Conservation (phyloP, 2,113 vertebrate genomes). For the Neolamprologus toae region DNA sequence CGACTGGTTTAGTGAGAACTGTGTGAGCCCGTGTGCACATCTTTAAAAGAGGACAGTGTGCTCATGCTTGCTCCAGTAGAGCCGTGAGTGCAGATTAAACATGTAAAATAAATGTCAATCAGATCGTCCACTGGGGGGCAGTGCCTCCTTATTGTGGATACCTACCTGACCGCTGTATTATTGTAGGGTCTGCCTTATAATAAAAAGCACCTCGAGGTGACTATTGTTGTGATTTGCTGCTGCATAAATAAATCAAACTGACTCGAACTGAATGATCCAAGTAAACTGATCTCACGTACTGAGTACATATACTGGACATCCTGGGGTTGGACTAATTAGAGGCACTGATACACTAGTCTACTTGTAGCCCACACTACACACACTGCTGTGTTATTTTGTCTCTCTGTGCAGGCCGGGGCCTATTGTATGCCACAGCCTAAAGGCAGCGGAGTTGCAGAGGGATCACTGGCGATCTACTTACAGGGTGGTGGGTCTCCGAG, state of each 20-base stretch:
- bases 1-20: background rate
- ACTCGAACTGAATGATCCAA: background rate
- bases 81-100: background rate
- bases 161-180: background rate
- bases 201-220: background rate
- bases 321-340: background rate
- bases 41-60: background rate
- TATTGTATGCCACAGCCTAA: background rate
- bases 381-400: background rate
- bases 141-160: background rate
- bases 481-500: accelerated
- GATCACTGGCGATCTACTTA: background rate
- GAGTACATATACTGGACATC: accelerated
- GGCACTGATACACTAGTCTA: background rate
- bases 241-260: background rate
- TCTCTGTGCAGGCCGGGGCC: background rate
- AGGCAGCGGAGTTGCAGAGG: background rate
- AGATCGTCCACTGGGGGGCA: background rate
- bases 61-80: background rate
- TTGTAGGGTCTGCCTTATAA: background rate
- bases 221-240: background rate
- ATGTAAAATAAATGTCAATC: background rate
- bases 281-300: accelerated
- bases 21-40: background rate
- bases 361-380: accelerated